Percentiles rank a stretch among this genome's conserved stretches.
Evolutionary conservation across 2,113 vertebrate genomes (phyloP).

Genomic region (Tachysurus vachellii): DNA sequence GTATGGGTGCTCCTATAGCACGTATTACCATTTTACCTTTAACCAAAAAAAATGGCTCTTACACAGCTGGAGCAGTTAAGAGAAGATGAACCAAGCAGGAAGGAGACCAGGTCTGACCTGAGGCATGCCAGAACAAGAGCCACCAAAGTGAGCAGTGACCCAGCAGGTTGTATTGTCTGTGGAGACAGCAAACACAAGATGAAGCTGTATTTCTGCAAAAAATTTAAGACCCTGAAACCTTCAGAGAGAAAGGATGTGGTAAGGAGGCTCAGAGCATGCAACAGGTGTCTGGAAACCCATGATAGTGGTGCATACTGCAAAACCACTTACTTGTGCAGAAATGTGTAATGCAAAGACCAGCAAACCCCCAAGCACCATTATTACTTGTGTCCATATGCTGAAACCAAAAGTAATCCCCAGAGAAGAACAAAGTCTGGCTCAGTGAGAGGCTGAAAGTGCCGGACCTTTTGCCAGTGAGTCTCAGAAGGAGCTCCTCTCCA

Average conservation of each 20-base stretch:
- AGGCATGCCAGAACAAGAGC: not conserved
- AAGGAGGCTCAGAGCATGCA: conserved; percentile 20
- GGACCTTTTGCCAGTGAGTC: not conserved
- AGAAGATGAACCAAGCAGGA: not conserved
- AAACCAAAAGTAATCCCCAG: not conserved
- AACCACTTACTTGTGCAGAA: not conserved
- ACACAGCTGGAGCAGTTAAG: too few relatives aligned
- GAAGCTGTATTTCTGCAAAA: conserved; percentile 20
- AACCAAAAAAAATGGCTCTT: too few relatives aligned
- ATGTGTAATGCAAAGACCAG: not conserved
- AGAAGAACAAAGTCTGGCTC: not conserved
- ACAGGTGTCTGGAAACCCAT: conserved; percentile 24
- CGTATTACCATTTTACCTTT: too few relatives aligned
- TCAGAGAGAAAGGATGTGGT: conserved; percentile 12
- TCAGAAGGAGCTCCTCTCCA: conserved; percentile 24
- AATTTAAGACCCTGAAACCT: not conserved
- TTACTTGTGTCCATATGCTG: conserved; percentile 3
- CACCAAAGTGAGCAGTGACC: not conserved
- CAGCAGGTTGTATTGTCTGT: conserved; percentile 28
- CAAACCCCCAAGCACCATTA: not conserved
- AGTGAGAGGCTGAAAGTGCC: not conserved
- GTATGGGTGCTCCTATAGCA: too few relatives aligned
- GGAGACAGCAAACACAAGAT: not conserved
- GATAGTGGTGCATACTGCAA: not conserved
- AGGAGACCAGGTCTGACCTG: too few relatives aligned